These are phyloP conservation scores for Lacerta agilis DNA, from an alignment of 2,797 vertebrate species.

Conservation along the genomic window DNA sequence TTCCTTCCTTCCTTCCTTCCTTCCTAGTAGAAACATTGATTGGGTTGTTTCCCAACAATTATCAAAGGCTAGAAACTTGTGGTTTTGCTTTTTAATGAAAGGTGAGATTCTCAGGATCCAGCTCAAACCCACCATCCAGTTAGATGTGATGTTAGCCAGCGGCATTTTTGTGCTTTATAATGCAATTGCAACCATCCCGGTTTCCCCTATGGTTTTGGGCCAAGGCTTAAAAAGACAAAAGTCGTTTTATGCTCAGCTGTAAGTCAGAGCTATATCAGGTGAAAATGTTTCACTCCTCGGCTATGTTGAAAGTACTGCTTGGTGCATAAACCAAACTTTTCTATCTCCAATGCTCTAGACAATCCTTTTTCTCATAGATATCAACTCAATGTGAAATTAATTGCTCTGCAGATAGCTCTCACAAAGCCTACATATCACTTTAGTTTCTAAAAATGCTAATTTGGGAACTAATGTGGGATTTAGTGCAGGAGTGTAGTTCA, in stretches of 20 bases:
- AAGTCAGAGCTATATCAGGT: not conserved
- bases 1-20: too few relatives aligned
- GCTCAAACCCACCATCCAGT: not conserved
- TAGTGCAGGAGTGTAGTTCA: not conserved
- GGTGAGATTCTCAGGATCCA: not conserved
- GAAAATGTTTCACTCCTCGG: not conserved
- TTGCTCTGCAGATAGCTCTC: not conserved
- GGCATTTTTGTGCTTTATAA: not conserved
- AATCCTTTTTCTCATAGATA: not conserved
- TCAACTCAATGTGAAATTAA: not conserved
- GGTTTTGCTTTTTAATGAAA: not conserved
- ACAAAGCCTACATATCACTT: not conserved
- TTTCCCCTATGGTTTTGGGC: not conserved
- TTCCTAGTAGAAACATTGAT: not conserved
- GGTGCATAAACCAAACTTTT: not conserved
- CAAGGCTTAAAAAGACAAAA: not conserved
- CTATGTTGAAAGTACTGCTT: not conserved
- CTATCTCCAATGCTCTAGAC: not conserved
- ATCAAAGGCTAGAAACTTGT: not conserved
- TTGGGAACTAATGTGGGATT: not conserved
- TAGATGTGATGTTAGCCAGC: not conserved
- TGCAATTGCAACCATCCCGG: not conserved
- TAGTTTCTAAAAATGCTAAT: constrained; percentile 2
- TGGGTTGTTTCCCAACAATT: not conserved
- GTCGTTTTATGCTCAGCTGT: not conserved